phyloP scores from a whole-genome alignment of 2,113 vertebrate species.

The Dipodomys ordii region DNA sequence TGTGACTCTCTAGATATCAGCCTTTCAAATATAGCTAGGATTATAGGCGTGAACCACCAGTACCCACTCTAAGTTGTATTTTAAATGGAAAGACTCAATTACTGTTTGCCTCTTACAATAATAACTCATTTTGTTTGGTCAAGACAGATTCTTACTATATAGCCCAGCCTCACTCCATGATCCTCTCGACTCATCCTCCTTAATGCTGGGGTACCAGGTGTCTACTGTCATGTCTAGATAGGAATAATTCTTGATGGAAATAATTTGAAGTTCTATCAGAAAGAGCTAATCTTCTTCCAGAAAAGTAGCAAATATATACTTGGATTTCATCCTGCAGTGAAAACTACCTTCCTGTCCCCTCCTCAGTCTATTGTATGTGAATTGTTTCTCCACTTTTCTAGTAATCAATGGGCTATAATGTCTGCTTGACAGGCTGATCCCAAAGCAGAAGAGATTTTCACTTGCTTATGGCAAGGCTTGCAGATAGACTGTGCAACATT shows the following conservation, averaged over 20 bases:
- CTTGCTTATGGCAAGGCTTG: not conserved
- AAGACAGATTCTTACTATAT: too few species aligned
- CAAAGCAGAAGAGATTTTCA: conserved; percentile 36
- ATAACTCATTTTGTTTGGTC: not conserved
- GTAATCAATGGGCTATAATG: conserved; percentile 11
- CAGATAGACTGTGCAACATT: not conserved
- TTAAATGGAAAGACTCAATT: not conserved
- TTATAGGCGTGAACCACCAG: not conserved
- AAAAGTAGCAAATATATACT: conserved; percentile 21
- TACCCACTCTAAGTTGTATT: not conserved
- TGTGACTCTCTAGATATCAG: too few species aligned
- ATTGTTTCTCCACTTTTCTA: conserved; percentile 29
- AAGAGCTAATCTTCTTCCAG: not conserved
- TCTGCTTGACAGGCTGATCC: not conserved
- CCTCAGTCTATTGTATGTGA: not conserved
- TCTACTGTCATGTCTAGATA: not conserved
- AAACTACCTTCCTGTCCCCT: not conserved
- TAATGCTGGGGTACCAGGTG: too few species aligned
- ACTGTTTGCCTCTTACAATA: not conserved
- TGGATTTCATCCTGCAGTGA: not conserved
- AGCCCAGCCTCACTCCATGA: too few species aligned
- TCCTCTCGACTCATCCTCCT: too few species aligned
- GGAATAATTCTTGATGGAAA: conserved; percentile 2
- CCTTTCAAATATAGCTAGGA: too few species aligned
- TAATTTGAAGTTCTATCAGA: not conserved